phyloP scores from a whole-genome alignment of 2,888 invertebrate genomes.

The Ceratothoa steindachneri region DNA sequence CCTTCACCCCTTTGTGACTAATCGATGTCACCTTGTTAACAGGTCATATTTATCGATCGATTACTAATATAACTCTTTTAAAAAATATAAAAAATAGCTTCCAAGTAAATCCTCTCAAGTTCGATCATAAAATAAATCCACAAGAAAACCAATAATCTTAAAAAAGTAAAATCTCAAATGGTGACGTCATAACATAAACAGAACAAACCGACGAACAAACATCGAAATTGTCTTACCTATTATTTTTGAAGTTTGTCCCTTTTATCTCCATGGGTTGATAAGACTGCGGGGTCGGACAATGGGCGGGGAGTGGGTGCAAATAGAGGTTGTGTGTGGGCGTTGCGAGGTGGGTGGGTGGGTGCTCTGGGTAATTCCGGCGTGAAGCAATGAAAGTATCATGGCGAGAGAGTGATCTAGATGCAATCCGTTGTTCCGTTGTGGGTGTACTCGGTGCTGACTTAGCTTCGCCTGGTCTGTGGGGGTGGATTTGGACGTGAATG shows the following conservation, averaged over 20 bases:
- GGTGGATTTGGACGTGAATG: too few species aligned
- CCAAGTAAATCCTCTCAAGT: too few species aligned
- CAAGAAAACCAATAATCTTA: too few species aligned
- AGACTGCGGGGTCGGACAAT: background rate
- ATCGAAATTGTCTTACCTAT: slow-evolving; percentile 26
- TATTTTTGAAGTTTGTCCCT: slow-evolving; percentile 33
- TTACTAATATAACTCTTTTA: too few species aligned
- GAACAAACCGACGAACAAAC: too few species aligned
- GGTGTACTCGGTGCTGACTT: slow-evolving; percentile 43
- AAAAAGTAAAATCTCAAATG: too few species aligned
- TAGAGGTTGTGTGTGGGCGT: background rate
- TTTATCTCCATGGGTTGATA: slow-evolving; percentile 31
- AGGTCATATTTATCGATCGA: too few species aligned
- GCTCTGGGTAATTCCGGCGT: slow-evolving; percentile 24
- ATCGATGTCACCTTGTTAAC: too few species aligned
- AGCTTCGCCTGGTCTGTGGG: slow-evolving; percentile 29
- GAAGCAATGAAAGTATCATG: slow-evolving; percentile 38
- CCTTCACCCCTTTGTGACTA: too few species aligned
- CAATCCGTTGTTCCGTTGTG: slow-evolving; percentile 30
- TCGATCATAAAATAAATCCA: too few species aligned
- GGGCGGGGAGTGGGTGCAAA: slow-evolving; percentile 1
- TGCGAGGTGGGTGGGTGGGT: background rate
- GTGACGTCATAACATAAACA: too few species aligned
- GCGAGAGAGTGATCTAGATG: slow-evolving; percentile 27
- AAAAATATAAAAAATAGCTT: too few species aligned